Evolutionary conservation across 2,797 vertebrate species (phyloP).

Genomic region (Ibycter americanus): DNA sequence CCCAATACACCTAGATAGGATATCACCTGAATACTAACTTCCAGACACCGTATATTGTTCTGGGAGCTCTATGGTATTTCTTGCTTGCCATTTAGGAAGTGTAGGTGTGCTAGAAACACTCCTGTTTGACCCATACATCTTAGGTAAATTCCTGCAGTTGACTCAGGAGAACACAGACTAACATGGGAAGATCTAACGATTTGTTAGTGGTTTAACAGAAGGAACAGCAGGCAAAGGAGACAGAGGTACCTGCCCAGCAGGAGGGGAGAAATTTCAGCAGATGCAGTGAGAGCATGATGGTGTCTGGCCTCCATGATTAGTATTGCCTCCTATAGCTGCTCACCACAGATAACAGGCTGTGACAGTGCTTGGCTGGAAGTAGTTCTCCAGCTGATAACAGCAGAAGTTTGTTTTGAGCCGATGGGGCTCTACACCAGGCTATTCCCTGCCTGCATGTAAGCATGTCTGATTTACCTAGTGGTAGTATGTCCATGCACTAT

Average conservation of each 20-base stretch:
- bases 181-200: neutral
- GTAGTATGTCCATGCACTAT: neutral
- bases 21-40: neutral
- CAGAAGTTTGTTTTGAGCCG: neutral
- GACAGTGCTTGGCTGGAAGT: fast-evolving
- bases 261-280: neutral
- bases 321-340: neutral
- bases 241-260: neutral
- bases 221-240: neutral
- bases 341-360: neutral
- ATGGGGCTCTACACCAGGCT: neutral
- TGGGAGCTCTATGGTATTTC: neutral
- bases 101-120: neutral
- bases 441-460: neutral
- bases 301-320: neutral
- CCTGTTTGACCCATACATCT: neutral
- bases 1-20: neutral
- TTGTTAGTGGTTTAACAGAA: neutral
- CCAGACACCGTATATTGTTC: neutral
- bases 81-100: neutral
- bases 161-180: neutral
- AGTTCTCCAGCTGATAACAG: neutral
- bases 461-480: neutral
- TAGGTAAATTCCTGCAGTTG: neutral
- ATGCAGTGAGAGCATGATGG: neutral